phyloP scores from a whole-genome alignment of 2,888 invertebrate genomes.

The Dryadula phaetusa region DNA sequence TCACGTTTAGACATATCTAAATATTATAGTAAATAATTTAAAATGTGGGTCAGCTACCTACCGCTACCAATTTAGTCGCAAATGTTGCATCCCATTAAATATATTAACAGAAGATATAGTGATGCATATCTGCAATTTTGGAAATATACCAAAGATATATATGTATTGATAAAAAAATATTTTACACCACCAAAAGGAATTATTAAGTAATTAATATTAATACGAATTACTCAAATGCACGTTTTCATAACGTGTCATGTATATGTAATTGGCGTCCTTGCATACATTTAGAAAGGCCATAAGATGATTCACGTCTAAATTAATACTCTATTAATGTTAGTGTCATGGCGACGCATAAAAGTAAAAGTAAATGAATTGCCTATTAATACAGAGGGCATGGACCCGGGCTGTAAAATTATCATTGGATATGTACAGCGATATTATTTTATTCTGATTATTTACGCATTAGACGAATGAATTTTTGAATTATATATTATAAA shows the following conservation, averaged over 20 bases:
- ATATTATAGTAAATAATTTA: no score
- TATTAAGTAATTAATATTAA: slow-evolving; percentile 5
- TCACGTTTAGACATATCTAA: no score
- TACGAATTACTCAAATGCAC: slow-evolving; percentile 21
- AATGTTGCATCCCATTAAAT: no score
- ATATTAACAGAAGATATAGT: no score
- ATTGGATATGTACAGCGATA: background rate
- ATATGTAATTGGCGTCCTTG: slow-evolving; percentile 34
- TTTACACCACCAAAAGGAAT: background rate
- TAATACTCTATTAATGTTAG: slow-evolving; percentile 38
- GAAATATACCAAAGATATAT: no score
- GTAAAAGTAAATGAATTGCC: slow-evolving; percentile 43
- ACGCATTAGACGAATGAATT: background rate
- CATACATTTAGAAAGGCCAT: slow-evolving; percentile 35
- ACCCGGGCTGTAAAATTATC: slow-evolving; percentile 37
- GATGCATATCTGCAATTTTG: no score
- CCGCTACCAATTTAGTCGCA: no score
- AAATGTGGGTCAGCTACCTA: no score
- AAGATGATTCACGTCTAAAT: slow-evolving; percentile 41
- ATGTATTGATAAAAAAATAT: no score
- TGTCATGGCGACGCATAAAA: slow-evolving; percentile 43
- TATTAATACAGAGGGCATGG: slow-evolving; percentile 38
- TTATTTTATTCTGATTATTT: slow-evolving; percentile 1
- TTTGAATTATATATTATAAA: background rate
- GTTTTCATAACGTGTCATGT: slow-evolving; percentile 32